Evolutionary conservation across 2,113 vertebrate genomes (phyloP).

Genomic region (Anser brachyrhynchus): DNA sequence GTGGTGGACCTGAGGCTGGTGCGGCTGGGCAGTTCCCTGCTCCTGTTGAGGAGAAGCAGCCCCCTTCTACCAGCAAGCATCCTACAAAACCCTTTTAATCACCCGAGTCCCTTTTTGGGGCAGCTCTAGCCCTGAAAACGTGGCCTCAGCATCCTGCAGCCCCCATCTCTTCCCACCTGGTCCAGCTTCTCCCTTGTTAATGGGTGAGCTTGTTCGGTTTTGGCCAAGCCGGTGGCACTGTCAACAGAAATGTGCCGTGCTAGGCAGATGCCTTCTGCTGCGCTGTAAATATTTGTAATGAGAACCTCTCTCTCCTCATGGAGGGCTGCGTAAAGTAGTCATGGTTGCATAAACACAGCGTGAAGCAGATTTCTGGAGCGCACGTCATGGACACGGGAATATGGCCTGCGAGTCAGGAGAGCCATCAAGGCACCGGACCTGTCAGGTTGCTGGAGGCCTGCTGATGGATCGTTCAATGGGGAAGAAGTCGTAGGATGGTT

Average conservation of each 20-base stretch:
- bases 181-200: not conserved
- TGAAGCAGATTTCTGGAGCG: not conserved
- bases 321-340: not conserved
- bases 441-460: not conserved
- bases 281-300: not conserved
- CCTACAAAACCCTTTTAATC: too few relatives aligned
- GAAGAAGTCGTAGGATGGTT: not conserved
- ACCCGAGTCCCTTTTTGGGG: not conserved
- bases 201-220: not conserved
- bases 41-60: not conserved
- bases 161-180: not conserved
- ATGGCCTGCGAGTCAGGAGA: not conserved
- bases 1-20: fast-evolving
- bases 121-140: not conserved
- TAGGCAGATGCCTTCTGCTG: not conserved
- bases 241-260: not conserved
- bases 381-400: fast-evolving
- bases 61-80: not conserved
- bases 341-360: not conserved
- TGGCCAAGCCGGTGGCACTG: not conserved
- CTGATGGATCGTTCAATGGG: not conserved
- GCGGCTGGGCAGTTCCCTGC: not conserved
- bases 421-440: not conserved
- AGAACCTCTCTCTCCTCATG: fast-evolving
- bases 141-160: fast-evolving